Evolutionary conservation across 2,888 invertebrate species (phyloP).

Genomic region (Syrista parreyssii): DNA sequence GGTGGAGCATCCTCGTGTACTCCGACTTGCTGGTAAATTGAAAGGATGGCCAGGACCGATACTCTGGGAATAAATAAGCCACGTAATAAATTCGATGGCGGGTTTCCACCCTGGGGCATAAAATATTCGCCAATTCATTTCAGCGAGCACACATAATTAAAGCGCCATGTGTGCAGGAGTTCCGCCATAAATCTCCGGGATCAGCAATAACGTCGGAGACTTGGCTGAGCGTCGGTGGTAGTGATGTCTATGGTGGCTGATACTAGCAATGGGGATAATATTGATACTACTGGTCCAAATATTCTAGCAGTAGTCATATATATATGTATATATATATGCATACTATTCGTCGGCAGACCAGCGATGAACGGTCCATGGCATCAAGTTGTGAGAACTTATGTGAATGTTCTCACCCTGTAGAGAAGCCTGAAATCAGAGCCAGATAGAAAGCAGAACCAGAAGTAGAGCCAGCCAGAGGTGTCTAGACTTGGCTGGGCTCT

Average conservation of each 20-base stretch:
- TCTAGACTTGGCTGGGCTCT: slow-evolving; percentile 49
- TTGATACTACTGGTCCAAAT: slow-evolving; percentile 18
- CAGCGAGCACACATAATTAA: slow-evolving; percentile 59
- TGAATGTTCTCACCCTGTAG: slow-evolving; percentile 46
- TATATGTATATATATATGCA: slow-evolving; percentile 28
- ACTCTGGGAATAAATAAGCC: slow-evolving; percentile 25
- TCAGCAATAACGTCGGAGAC: slow-evolving; percentile 63
- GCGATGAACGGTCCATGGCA: slow-evolving; percentile 50
- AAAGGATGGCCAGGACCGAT: slow-evolving; percentile 17
- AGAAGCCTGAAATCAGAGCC: neutral
- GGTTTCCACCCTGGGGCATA: slow-evolving; percentile 41
- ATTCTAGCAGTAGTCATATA: slow-evolving; percentile 23
- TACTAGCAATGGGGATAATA: slow-evolving; percentile 29
- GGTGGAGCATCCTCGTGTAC: neutral
- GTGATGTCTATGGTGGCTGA: slow-evolving; percentile 30
- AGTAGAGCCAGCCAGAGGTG: slow-evolving; percentile 38
- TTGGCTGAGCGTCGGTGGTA: slow-evolving; percentile 47
- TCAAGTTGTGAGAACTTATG: slow-evolving; percentile 59
- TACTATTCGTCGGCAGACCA: slow-evolving; percentile 47
- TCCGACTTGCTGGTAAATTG: neutral
- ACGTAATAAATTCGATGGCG: slow-evolving; percentile 31
- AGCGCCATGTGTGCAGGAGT: slow-evolving; percentile 62
- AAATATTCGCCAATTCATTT: slow-evolving; percentile 63
- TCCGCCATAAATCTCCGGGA: slow-evolving; percentile 60
- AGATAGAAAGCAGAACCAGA: neutral